These are phyloP conservation scores for Meghimatium bilineatum DNA, from an alignment of 2,888 invertebrate species.

Conservation along the genomic window DNA sequence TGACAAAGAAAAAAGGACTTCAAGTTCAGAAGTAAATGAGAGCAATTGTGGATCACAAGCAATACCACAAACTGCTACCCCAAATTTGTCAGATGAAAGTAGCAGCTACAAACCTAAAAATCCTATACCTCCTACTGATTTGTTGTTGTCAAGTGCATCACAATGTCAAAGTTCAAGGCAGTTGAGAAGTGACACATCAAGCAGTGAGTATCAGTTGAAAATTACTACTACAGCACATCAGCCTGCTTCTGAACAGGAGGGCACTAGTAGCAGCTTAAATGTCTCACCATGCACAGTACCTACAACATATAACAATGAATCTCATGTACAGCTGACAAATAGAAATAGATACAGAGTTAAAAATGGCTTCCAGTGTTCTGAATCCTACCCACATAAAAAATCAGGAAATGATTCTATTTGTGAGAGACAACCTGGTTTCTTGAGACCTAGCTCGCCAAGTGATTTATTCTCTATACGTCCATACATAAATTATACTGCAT, in stretches of 20 bases:
- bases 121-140: not conserved
- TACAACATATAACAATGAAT: not conserved
- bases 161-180: not conserved
- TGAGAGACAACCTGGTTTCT: not conserved
- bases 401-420: not conserved
- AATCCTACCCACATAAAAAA: not conserved
- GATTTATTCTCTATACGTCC: conserved; percentile 22
- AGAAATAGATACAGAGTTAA: not conserved
- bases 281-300: not conserved
- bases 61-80: not conserved
- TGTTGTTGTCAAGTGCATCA: not conserved
- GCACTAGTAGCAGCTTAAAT: not conserved
- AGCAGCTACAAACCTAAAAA: conserved; percentile 36
- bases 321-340: not conserved
- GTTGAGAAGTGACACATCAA: not conserved
- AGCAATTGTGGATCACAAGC: not conserved
- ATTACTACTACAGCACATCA: not conserved
- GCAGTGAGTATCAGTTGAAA: not conserved
- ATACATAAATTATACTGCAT: conserved; percentile 14
- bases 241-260: not conserved
- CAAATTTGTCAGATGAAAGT: conserved; percentile 2
- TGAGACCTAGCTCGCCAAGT: conserved; percentile 26
- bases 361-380: not conserved
- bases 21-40: not conserved
- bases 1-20: not conserved